Evolutionary conservation across 2,888 invertebrate species (phyloP).

Genomic region (Nomada fucata): DNA sequence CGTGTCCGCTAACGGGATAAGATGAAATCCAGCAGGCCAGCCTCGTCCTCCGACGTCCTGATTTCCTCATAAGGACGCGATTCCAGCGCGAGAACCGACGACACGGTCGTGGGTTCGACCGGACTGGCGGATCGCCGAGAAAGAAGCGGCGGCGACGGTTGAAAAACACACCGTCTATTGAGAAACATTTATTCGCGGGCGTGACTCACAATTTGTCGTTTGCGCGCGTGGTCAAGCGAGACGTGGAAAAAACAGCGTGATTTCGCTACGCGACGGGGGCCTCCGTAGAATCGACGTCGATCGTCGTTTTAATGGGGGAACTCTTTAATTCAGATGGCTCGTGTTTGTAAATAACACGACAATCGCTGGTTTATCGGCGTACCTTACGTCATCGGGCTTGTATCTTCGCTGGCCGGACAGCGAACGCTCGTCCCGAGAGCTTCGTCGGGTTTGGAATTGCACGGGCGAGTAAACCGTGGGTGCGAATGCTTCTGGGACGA

Average conservation of each 20-base stretch:
- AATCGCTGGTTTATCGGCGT: conserved; percentile 42
- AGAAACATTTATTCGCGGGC: conserved; percentile 71
- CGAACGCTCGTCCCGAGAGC: conserved; percentile 7
- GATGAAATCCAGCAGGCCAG: conserved; percentile 59
- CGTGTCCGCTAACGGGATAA: conserved; percentile 31
- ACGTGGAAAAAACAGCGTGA: not conserved
- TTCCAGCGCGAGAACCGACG: conserved; percentile 1
- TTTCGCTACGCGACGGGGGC: not conserved
- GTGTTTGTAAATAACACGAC: conserved; percentile 15
- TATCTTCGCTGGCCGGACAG: conserved; percentile 33
- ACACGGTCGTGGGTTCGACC: conserved; percentile 12
- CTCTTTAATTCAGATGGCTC: conserved; percentile 11
- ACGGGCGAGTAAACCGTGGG: not conserved
- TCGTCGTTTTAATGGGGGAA: not conserved
- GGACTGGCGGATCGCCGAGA: conserved; percentile 5
- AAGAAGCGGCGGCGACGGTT: not conserved
- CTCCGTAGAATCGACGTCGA: too few species aligned
- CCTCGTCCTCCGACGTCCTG: conserved; percentile 59
- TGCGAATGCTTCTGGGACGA: conserved; percentile 3
- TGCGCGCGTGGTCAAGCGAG: conserved; percentile 21
- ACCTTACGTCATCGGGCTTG: conserved; percentile 42
- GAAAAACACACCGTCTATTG: conserved; percentile 18
- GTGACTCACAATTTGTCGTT: conserved; percentile 70
- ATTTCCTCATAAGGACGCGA: conserved; percentile 62
- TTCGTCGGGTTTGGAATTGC: not conserved